Evolutionary conservation across 2,113 vertebrate genomes (phyloP), one percentile per base, ranked within the genome.

Genomic region (Thymallus thymallus): DNA sequence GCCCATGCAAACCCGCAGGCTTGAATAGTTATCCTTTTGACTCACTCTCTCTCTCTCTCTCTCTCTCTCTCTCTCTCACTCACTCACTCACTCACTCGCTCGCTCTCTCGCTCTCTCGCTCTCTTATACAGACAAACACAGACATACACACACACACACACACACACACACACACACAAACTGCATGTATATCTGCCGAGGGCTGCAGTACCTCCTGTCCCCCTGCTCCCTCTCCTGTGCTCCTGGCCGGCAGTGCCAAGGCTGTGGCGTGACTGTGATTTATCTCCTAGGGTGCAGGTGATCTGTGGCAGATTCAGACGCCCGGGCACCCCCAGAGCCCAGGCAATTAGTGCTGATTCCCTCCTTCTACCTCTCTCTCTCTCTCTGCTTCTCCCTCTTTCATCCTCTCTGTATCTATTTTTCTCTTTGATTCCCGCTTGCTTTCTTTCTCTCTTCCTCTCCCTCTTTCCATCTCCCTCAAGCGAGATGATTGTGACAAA

Each of bases 221-320:
- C n/a, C 24, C 64, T 67, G 65, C 22, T 51, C 48, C 48, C 55
- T 10, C 65, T 18, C 29, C 20, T 1, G 9, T 22, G 63, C 56
- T 55, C 74, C 35, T 30, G 48, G 29, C 45, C 56, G 18, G 56
- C 56, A 23, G 56, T 0, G n/a, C 56, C 26, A 56, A 55, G 72
- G 3, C 13, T 74, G 45, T 24, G 41, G 6, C 45, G 48, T 14
- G 65, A 46, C 58, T 68, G 51, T 79, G 77, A 82, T 75, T 46
- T 68, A 41, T 72, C 51, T 77, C 71, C 61, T 26, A 62, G 26
- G 48, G 72, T 14, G 22, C 77, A 80, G 77, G 68, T 80, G 81
- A 80, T 77, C 72, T 60, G 14, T 80, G 65, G 46, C 69, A 74
- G 75, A 74, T 75, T 72, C 78, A 72, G 45, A 80, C 62, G 4